These are phyloP conservation scores for Thripadectes ignobilis DNA, from an alignment of 2,797 vertebrate species.

Conservation along the genomic window DNA sequence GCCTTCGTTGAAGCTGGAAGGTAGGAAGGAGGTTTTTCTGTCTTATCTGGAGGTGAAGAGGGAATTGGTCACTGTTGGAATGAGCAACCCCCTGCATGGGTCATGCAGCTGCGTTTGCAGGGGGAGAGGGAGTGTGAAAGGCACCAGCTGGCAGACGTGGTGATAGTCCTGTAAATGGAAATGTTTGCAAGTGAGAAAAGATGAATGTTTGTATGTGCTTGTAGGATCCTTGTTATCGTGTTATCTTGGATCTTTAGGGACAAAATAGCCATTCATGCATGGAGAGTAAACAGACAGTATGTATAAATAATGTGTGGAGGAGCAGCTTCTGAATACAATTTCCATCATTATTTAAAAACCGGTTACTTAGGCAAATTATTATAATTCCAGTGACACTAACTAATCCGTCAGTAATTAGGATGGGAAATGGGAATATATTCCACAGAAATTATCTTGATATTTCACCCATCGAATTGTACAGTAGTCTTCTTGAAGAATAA, in stretches of 20 bases:
- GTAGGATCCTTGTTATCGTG: conserved; percentile 39
- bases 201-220: background rate
- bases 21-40: rapidly evolving
- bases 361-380: conserved; percentile 58
- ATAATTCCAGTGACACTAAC: conserved; percentile 56
- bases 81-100: background rate
- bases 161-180: background rate
- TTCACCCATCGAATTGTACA: conserved; percentile 11
- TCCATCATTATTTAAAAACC: conserved; percentile 48
- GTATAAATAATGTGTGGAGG: conserved; percentile 43
- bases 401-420: conserved; percentile 66
- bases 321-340: conserved; percentile 11
- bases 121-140: background rate
- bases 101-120: background rate
- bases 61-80: background rate
- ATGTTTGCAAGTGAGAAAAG: background rate
- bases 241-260: conserved; percentile 53
- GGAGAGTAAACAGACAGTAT: conserved; percentile 41
- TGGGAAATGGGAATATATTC: conserved; percentile 63
- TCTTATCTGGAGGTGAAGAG: background rate
- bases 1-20: background rate
- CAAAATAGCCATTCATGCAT: conserved; percentile 34
- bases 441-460: background rate
- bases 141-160: background rate
- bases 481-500: conserved; percentile 17